phyloP scores from a whole-genome alignment of 2,797 vertebrate species.

The Hyperoplus immaculatus region DNA sequence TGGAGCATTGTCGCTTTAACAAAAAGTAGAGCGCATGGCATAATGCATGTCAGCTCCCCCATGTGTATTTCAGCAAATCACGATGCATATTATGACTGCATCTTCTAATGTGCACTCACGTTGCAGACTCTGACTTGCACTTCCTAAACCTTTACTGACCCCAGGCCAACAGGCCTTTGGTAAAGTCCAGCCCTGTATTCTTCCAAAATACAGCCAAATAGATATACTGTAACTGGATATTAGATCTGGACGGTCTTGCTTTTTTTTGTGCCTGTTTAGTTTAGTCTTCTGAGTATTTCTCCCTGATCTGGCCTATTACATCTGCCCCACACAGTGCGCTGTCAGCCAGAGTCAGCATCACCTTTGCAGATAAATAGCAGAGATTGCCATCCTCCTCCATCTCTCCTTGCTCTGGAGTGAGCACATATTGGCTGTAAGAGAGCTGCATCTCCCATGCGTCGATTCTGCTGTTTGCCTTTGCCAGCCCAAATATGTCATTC shows the following conservation, averaged over 20 bases:
- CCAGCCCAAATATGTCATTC: slow-evolving; percentile 74
- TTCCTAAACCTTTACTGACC: no score
- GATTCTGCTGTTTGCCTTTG: slow-evolving; percentile 39
- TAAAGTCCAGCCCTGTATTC: no score
- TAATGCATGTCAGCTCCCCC: no score
- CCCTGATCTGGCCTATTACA: background rate
- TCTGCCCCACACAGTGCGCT: slow-evolving; percentile 34
- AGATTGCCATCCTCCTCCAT: slow-evolving; percentile 21
- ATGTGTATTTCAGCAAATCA: no score
- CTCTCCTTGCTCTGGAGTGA: slow-evolving; percentile 39
- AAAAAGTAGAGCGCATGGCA: no score
- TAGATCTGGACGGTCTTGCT: background rate
- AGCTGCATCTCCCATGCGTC: slow-evolving; percentile 59
- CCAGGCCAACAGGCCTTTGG: no score
- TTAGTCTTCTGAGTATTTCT: slow-evolving; percentile 16
- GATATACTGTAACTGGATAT: background rate
- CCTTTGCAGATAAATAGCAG: slow-evolving; percentile 64
- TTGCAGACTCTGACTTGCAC: no score
- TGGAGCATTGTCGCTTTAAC: no score
- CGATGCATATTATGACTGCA: no score
- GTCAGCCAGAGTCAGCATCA: slow-evolving; percentile 61
- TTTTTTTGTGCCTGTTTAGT: background rate
- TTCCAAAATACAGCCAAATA: slow-evolving; percentile 7
- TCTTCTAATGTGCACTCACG: no score
- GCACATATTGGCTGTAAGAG: slow-evolving; percentile 68